phyloP scores from a whole-genome alignment of 92 coral and sea anemone genomes.

The Siderastrea siderea region DNA sequence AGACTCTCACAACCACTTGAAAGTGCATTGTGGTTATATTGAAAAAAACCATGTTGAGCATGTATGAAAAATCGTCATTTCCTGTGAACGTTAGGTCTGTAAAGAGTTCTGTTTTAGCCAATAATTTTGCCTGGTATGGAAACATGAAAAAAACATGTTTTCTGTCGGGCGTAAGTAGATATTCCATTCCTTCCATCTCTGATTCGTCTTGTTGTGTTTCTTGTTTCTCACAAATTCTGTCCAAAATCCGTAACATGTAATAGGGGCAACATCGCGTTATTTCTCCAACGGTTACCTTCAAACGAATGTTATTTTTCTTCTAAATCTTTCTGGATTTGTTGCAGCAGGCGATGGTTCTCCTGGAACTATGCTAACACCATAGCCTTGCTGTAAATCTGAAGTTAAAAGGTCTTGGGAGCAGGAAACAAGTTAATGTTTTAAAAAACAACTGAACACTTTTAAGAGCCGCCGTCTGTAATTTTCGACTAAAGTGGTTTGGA shows the following conservation, averaged over 20 bases:
- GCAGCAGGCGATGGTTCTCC: constrained; percentile 58
- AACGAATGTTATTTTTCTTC: constrained; percentile 27
- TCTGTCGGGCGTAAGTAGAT: constrained; percentile 50
- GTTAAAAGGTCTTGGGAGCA: too few relatives aligned
- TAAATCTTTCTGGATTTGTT: constrained; percentile 50
- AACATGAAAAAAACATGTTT: constrained; percentile 64
- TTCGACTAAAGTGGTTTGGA: too few relatives aligned
- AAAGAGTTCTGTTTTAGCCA: constrained; percentile 53
- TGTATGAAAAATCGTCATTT: constrained; percentile 58
- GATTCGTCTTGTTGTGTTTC: constrained; percentile 56
- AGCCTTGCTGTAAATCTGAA: constrained; percentile 54
- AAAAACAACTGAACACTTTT: too few relatives aligned
- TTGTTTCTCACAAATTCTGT: constrained; percentile 14
- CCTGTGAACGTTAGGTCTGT: constrained; percentile 65
- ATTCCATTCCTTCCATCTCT: constrained; percentile 67
- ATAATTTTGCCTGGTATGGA: constrained; percentile 44
- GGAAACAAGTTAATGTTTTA: too few relatives aligned
- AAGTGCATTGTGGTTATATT: constrained; percentile 37
- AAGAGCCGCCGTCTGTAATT: too few relatives aligned
- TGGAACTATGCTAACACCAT: constrained; percentile 66
- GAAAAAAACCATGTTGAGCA: constrained; percentile 55
- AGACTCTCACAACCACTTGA: constrained; percentile 56
- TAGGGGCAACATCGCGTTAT: constrained; percentile 29
- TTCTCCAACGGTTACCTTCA: background rate
- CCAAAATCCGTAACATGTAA: constrained; percentile 24